Evolutionary conservation across 2,113 vertebrate genomes (phyloP).

Genomic region (Gallinago media): DNA sequence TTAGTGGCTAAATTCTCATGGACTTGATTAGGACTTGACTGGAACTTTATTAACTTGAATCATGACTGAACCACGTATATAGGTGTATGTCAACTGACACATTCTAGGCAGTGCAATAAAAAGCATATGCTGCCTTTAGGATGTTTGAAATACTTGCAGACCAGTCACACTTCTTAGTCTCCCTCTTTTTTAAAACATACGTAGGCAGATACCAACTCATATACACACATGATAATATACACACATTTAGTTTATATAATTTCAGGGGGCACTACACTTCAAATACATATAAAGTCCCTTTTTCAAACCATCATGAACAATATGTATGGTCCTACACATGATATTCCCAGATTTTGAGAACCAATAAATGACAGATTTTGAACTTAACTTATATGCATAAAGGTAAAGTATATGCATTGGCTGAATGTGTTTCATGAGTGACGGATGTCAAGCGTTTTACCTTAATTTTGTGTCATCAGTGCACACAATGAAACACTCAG

Average conservation of each 20-base stretch:
- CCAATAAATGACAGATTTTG: neutral
- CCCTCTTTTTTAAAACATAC: neutral
- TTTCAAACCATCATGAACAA: neutral
- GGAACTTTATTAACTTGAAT: neutral
- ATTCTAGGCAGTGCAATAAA: neutral
- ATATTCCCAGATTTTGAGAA: neutral
- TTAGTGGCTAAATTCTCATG: no score
- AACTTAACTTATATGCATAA: neutral
- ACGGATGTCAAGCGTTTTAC: neutral
- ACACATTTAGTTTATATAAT: neutral
- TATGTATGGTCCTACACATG: neutral
- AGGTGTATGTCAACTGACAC: neutral
- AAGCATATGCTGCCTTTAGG: neutral
- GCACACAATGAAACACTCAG: neutral
- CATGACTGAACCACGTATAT: accelerated
- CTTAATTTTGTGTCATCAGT: neutral
- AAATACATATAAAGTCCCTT: neutral
- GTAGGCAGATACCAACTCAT: neutral
- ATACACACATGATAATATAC: neutral
- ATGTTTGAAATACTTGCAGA: neutral
- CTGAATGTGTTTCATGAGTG: neutral
- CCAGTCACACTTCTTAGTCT: neutral
- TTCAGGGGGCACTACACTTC: neutral
- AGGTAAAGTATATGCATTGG: neutral
- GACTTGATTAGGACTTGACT: neutral